Evolutionary conservation across 37 sponge, comb jelly and placozoan genomes (phyloP).

Genomic region (Bolinopsis microptera): DNA sequence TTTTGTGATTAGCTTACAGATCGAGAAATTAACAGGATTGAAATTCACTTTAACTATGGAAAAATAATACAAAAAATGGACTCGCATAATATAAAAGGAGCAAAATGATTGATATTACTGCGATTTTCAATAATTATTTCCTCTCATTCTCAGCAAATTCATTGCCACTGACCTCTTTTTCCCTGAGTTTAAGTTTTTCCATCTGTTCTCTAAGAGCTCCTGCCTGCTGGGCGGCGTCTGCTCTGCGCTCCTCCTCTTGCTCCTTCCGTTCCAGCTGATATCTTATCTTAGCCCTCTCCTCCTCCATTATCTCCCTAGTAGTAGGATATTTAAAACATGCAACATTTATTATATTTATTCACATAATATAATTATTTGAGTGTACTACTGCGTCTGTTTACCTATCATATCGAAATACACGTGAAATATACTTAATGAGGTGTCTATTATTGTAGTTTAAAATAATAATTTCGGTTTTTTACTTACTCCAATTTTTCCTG

Average conservation of each 20-base stretch:
- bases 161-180: slow-evolving; percentile 35
- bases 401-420: too few relatives aligned
- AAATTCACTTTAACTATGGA: too few relatives aligned
- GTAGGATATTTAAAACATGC: not conserved
- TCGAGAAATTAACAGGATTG: not conserved
- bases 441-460: not conserved
- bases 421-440: too few relatives aligned
- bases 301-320: slow-evolving; percentile 29
- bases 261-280: slow-evolving; percentile 15
- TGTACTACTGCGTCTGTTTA: too few relatives aligned
- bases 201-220: not conserved
- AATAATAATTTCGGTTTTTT: not conserved
- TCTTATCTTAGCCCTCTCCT: slow-evolving; percentile 15
- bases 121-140: too few relatives aligned
- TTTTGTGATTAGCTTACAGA: not conserved
- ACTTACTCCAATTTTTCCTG: slow-evolving; percentile 43
- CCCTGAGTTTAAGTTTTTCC: slow-evolving; percentile 46
- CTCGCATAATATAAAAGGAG: too few relatives aligned
- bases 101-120: too few relatives aligned
- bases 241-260: not conserved
- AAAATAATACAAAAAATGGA: too few relatives aligned
- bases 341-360: too few relatives aligned
- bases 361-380: too few relatives aligned
- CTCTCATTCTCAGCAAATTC: too few relatives aligned
- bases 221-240: slow-evolving; percentile 11